These are phyloP conservation scores for Heliornis fulica DNA, from an alignment of 2,113 vertebrate genomes.

Conservation along the genomic window DNA sequence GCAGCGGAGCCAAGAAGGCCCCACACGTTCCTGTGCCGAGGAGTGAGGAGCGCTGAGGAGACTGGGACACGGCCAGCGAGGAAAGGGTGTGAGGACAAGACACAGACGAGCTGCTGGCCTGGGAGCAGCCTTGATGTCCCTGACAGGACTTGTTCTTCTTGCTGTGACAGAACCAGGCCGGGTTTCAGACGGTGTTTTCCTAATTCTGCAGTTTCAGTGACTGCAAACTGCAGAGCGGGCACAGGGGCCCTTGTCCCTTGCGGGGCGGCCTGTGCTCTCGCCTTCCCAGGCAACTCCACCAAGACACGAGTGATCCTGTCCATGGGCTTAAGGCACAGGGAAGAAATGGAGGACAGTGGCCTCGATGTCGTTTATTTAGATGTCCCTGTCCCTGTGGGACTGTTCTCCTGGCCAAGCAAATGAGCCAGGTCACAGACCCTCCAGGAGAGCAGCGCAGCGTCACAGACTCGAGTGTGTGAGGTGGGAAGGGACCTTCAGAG, in stretches of 20 bases:
- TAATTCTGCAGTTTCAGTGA: background rate
- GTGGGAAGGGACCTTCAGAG: too few species aligned
- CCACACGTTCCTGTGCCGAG: background rate
- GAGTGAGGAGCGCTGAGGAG: background rate
- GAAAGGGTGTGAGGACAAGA: background rate
- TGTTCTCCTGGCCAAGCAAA: background rate
- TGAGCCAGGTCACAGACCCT: background rate
- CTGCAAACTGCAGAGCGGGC: background rate
- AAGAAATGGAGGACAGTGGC: too few species aligned
- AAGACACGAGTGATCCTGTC: background rate
- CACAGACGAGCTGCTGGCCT: accelerated
- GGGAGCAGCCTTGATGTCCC: background rate
- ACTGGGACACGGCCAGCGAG: background rate
- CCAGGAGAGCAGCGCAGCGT: too few species aligned
- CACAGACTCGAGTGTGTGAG: too few species aligned
- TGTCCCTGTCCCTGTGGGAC: too few species aligned
- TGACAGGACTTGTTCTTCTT: background rate
- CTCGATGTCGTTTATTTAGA: too few species aligned
- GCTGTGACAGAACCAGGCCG: accelerated
- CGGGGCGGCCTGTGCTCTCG: too few species aligned
- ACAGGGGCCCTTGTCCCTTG: too few species aligned
- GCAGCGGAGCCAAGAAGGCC: background rate
- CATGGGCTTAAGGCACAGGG: too few species aligned
- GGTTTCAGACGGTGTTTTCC: background rate
- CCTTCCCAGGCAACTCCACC: background rate